These are phyloP conservation scores for Notarius lentiginosus DNA, from an alignment of 2,113 vertebrate genomes.

Conservation along the genomic window DNA sequence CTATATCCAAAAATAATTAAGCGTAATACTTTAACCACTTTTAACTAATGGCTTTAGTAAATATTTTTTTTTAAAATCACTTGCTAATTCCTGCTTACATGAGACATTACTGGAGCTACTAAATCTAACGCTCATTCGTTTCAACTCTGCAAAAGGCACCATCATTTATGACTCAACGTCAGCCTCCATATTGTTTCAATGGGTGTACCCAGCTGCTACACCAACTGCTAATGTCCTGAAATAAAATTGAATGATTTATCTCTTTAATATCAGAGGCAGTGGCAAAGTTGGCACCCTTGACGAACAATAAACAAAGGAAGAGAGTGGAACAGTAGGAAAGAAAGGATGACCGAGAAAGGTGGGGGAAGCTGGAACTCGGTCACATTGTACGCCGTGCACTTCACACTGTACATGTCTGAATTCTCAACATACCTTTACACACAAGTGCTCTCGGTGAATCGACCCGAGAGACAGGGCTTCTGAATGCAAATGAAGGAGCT, in stretches of 20 bases:
- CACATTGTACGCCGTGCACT: not conserved
- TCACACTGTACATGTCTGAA: not conserved
- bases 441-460: not conserved
- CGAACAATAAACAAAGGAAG: conserved; percentile 10
- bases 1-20: not conserved
- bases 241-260: conserved; percentile 20
- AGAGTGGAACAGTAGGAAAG: not conserved
- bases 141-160: not conserved
- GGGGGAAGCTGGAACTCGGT: not conserved
- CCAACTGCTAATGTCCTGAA: conserved; percentile 4
- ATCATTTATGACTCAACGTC: conserved; percentile 1
- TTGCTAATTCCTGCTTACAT: not conserved
- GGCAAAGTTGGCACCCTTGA: not conserved
- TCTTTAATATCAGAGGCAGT: not conserved
- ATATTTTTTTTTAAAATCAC: not conserved
- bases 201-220: not conserved
- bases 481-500: not conserved
- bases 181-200: conserved; percentile 1
- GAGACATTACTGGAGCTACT: conserved; percentile 4
- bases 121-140: not conserved
- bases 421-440: not conserved
- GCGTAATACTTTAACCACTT: not conserved
- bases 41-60: not conserved
- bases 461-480: not conserved
- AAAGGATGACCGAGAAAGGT: not conserved